Conservation (phyloP, 2,797 vertebrate species). For the Hippoglossus hippoglossus region DNA sequence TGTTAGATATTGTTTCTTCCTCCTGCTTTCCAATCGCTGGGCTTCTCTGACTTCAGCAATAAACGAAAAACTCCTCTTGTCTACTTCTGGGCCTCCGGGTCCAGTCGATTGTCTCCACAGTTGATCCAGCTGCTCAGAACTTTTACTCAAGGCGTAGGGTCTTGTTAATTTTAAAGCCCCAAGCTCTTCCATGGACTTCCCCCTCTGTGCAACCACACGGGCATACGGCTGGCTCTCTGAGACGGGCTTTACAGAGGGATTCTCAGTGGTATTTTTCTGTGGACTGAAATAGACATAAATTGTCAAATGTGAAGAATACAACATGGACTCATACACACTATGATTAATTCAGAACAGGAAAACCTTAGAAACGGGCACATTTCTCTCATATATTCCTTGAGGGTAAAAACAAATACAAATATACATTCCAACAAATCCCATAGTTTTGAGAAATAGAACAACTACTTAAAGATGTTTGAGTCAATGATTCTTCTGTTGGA, state of each 20-base stretch:
- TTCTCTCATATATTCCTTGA: conserved; percentile 1
- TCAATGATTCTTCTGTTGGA: conserved; percentile 32
- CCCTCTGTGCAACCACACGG: conserved; percentile 76
- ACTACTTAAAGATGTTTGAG: conserved; percentile 21
- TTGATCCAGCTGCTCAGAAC: conserved; percentile 85
- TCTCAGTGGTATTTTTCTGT: conserved; percentile 51
- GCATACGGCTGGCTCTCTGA: conserved; percentile 56
- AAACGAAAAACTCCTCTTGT: conserved; percentile 46
- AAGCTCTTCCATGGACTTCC: conserved; percentile 87
- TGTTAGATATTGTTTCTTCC: conserved; percentile 8
- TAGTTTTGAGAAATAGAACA: conserved; percentile 28
- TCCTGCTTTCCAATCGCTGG: conserved; percentile 35
- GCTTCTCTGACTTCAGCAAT: conserved; percentile 46
- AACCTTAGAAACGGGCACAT: not conserved
- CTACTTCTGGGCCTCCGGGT: conserved; percentile 26
- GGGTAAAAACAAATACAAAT: not conserved
- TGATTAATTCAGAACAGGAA: not conserved
- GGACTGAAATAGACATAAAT: conserved; percentile 61
- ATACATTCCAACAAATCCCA: conserved; percentile 12
- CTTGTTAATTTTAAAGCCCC: conserved; percentile 64
- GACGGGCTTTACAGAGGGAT: conserved; percentile 7
- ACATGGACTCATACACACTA: conserved; percentile 7
- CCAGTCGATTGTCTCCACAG: conserved; percentile 34
- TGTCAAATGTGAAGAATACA: conserved; percentile 8
- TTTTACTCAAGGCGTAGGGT: conserved; percentile 79